Percentiles rank a stretch among this genome's conserved stretches.
Conservation (phyloP, 2,113 vertebrate genomes). For the Xiphophorus maculatus region DNA sequence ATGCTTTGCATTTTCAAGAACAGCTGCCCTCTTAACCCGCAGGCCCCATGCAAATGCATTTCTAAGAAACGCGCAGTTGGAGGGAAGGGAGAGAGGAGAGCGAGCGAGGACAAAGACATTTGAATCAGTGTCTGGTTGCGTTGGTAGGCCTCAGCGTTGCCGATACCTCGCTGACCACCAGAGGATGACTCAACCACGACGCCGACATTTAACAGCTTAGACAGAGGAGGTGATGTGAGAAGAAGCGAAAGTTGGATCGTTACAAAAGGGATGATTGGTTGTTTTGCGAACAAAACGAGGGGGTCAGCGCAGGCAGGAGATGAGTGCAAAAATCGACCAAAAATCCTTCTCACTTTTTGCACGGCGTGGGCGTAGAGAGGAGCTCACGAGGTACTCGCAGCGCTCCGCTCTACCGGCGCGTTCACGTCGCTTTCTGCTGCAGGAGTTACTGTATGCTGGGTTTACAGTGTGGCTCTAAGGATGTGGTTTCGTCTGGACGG, state of each 20-base stretch:
- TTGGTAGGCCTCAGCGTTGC: constrained; percentile 22
- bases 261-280: constrained; percentile 37
- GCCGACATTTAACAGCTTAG: constrained; percentile 61
- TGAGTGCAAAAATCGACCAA: constrained; percentile 23
- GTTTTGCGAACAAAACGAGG: constrained; percentile 38
- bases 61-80: constrained; percentile 7
- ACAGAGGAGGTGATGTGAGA: constrained; percentile 63
- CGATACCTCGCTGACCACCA: constrained; percentile 49
- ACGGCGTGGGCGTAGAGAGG: constrained; percentile 49
- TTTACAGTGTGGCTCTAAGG: constrained; percentile 36
- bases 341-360: constrained; percentile 24
- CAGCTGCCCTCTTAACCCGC: constrained; percentile 3
- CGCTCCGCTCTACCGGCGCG: not conserved
- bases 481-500: constrained; percentile 55
- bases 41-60: constrained; percentile 37
- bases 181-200: constrained; percentile 53
- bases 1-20: constrained; percentile 27
- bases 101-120: constrained; percentile 41
- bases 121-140: constrained; percentile 29
- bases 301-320: constrained; percentile 34
- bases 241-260: constrained; percentile 51
- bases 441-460: constrained; percentile 29
- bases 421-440: constrained; percentile 30
- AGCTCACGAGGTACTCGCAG: constrained; percentile 20
- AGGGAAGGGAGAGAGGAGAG: constrained; percentile 24